These are phyloP conservation scores for Hofmannophila pseudospretella DNA, from an alignment of 2,888 invertebrate species.

Conservation along the genomic window DNA sequence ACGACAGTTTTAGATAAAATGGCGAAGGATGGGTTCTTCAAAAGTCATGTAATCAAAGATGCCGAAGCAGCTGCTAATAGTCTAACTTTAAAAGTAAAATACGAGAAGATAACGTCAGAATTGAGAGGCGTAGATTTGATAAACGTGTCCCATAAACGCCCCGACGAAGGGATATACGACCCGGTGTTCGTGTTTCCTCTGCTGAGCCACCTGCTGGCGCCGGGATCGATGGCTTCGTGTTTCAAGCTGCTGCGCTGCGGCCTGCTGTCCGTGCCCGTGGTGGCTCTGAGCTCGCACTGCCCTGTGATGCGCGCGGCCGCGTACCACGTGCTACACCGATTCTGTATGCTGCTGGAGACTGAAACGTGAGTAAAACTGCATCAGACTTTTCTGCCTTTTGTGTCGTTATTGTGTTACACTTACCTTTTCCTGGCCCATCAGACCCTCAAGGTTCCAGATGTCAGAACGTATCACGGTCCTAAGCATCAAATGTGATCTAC, in stretches of 20 bases:
- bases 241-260: constrained; percentile 84
- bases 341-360: constrained; percentile 85
- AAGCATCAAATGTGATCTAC: too few relatives aligned
- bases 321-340: constrained; percentile 84
- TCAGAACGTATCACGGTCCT: too few relatives aligned
- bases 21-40: constrained; percentile 33
- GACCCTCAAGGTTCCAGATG: too few relatives aligned
- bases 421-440: too few relatives aligned
- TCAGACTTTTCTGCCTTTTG: too few relatives aligned
- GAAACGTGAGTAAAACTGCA: constrained; percentile 80
- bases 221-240: constrained; percentile 85
- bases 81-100: constrained; percentile 34
- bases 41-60: constrained; percentile 31
- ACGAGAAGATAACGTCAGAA: constrained; percentile 25
- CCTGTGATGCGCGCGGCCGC: constrained; percentile 83
- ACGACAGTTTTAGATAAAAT: constrained; percentile 32
- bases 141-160: constrained; percentile 34
- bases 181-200: constrained; percentile 89
- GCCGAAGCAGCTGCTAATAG: constrained; percentile 32
- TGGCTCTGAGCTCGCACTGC: constrained; percentile 83
- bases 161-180: constrained; percentile 81
- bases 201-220: constrained; percentile 84
- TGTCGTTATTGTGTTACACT: background rate
- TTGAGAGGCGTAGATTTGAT: constrained; percentile 33
- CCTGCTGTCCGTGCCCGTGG: constrained; percentile 82